Base-by-base conservation (phyloP, 2,113 vertebrate genomes). In the Symphodus melops region DNA sequence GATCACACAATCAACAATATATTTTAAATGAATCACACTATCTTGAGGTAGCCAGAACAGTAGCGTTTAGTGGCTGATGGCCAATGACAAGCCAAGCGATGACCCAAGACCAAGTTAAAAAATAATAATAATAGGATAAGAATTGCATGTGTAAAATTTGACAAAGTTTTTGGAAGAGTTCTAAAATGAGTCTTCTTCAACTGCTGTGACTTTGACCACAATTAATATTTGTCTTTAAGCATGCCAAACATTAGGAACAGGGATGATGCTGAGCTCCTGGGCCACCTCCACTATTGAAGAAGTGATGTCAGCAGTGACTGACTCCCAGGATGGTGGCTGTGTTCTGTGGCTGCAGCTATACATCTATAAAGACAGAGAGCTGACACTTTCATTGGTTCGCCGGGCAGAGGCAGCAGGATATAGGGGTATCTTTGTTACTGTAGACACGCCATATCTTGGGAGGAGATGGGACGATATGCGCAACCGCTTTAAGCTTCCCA, bases 201-300 rank as follows among this genome's bases (percentile, higher is more conserved):
- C 28, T 33, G 28, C 28, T 33, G 28, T 33, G 28, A 33, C 28
- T 33, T 33, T 33, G 28, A 33, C 28, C 28, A 33, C 3, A 4
- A 33, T 1, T 33, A 33, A 33, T 48, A 8, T 48, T 17, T 75
- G 17, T 81, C 28, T 75, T 60, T 61, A 52, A 99, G 98, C 97
- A 54, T 98, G 97, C 86, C 79, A 67, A 20, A 90, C 95, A 0
- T 8, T 91, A 79, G 96, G 94, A 4, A 97, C 95, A 0, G 97
- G 96, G 7, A 99, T 99, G 98, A 98, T 98, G 97, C 91, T 99
- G 85, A 99, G 98, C 59, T 97, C 98, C 59, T 99, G 97, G 97
- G 95, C 97, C 33, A 99, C 98, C 3, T 96, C 96, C 5, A 96
- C 96, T 1, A 95, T 98, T 3, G 98, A 99, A 90, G 96, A 99